Evolutionary conservation across 1,140 invertebrate species (phyloP), one percentile per base, ranked within the genome.

Genomic region (Leptinotarsa defecta): DNA sequence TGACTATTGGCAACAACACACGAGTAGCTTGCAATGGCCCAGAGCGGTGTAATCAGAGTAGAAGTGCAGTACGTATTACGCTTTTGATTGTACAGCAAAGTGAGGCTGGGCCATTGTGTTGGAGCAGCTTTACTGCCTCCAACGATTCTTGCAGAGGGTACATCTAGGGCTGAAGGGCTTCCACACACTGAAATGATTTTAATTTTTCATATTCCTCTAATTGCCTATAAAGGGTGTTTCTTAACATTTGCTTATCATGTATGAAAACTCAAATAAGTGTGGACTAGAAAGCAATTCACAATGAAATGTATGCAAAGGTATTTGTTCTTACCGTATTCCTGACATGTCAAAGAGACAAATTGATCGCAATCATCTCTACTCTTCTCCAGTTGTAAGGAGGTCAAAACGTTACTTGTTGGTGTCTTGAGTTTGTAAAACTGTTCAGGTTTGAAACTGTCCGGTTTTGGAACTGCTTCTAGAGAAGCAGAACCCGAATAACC

Each of bases 61-160:
- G 89, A 88, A 6, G 90, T 90, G 77, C 90, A 91, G 75, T 87
- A 86, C 34, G 87, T 84, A 49, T 89, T 87, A 64, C 83, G 83
- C 81, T 87, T 88, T 13, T 85, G 82, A 81, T 90, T 87, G 65
- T 88, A 89, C 4, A 91, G 76, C 3, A 90, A 78, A 27, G 86
- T 87, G 11, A 91, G 87, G 68, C 88, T 90, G 2, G 89, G 86
- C 89, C 89, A 91, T 77, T 90, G 88, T 3, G 87, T 73, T 27
- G 81, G 76, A 43, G 84, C 86, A 43, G 88, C 86, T 68, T 81
- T 80, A 64, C 86, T 88, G 3, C 87, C 89, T 24, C 88, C 89
- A 3, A 87, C 86, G 19, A 89, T 84, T 80, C 88, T 82, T 8
- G 87, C 88, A 6, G 86, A 81, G 48, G 83, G 80, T 3, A 78